These are phyloP conservation scores for Myiozetetes cayanensis DNA, from an alignment of 2,113 vertebrate species.

Conservation along the genomic window DNA sequence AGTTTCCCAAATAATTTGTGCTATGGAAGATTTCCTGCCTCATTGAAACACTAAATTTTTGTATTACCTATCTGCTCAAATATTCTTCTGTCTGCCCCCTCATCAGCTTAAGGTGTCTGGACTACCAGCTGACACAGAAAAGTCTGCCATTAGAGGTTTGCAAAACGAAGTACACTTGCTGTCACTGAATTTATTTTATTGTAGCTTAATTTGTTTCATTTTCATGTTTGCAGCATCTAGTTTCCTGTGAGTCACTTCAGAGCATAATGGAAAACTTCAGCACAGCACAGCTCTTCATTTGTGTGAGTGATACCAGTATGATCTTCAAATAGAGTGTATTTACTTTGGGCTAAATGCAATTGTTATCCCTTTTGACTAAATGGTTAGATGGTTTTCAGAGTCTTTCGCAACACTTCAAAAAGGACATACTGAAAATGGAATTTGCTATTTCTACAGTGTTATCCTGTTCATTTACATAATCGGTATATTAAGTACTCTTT, in stretches of 20 bases:
- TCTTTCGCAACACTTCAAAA: background rate
- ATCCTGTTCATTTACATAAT: conserved; percentile 13
- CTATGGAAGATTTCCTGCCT: background rate
- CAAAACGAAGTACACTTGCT: background rate
- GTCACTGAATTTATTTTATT: background rate
- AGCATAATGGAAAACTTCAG: conserved; percentile 16
- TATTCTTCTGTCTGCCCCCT: background rate
- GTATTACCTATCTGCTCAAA: background rate
- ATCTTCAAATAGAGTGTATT: conserved; percentile 5
- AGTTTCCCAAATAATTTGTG: background rate
- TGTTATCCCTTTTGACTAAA: conserved; percentile 4
- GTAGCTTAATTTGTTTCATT: background rate
- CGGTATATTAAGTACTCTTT: background rate
- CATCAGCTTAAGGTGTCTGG: background rate
- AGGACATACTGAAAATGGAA: background rate
- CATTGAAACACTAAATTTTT: background rate
- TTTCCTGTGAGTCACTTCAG: conserved; percentile 13
- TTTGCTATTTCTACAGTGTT: background rate
- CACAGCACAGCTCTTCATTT: background rate
- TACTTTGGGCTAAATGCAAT: background rate
- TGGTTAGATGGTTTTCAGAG: background rate
- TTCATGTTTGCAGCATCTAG: background rate
- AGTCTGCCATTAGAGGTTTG: background rate
- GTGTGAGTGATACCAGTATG: background rate
- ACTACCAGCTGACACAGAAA: background rate